These are phyloP conservation scores for Herpetotheres cachinnans DNA, from an alignment of 2,113 vertebrate genomes.

Conservation along the genomic window DNA sequence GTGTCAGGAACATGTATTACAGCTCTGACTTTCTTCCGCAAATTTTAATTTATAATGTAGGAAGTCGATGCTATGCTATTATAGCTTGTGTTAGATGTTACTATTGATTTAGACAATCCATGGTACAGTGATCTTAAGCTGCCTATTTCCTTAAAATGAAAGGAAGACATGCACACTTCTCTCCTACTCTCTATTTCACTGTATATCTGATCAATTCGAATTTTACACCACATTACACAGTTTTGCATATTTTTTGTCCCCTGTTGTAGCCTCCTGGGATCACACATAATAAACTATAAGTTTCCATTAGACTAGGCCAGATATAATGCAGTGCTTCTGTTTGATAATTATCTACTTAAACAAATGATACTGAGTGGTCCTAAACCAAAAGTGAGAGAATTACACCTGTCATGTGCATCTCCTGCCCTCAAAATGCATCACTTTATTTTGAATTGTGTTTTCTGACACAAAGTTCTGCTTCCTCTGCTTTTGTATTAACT, in stretches of 20 bases:
- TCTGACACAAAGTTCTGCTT: neutral
- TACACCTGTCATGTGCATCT: neutral
- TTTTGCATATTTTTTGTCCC: neutral
- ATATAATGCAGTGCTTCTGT: neutral
- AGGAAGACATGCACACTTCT: neutral
- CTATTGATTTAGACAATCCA: neutral
- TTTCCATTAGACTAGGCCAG: neutral
- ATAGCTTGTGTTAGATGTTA: neutral
- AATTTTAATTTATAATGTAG: constrained; percentile 10
- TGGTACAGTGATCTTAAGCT: neutral
- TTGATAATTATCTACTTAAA: neutral
- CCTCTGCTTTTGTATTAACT: neutral
- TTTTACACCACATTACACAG: neutral
- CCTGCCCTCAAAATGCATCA: neutral
- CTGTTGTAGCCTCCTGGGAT: neutral
- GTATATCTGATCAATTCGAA: neutral
- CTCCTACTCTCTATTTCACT: neutral
- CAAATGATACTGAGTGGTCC: neutral
- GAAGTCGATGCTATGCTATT: neutral
- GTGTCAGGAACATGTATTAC: neutral
- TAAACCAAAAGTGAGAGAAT: neutral
- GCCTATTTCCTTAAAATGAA: neutral
- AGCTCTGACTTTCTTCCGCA: neutral
- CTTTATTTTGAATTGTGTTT: neutral
- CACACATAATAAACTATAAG: neutral